Evolutionary conservation across 2,797 vertebrate species (phyloP).

Genomic region (Psittacula echo): DNA sequence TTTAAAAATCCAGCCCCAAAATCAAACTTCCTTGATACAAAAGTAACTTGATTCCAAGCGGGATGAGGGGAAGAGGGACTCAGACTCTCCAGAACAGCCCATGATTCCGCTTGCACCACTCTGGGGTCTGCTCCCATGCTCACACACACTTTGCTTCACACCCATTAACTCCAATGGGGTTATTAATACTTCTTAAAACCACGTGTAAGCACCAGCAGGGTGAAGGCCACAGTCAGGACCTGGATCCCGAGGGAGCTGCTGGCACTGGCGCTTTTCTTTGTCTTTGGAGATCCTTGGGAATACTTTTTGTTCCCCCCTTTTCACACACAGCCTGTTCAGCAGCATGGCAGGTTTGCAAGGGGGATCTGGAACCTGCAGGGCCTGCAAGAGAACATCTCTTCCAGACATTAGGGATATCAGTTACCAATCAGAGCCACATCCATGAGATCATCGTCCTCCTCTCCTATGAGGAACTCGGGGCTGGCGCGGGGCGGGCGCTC

Average conservation of each 20-base stretch:
- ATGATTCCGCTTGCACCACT: neutral
- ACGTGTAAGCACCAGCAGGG: neutral
- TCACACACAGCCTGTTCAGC: neutral
- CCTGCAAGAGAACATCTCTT: neutral
- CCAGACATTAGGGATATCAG: constrained; percentile 40
- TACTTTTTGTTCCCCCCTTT: neutral
- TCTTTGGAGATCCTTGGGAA: neutral
- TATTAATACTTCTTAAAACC: constrained; percentile 16
- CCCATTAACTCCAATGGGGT: neutral
- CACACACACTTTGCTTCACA: neutral
- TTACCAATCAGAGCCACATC: constrained; percentile 96
- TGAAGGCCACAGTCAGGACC: neutral
- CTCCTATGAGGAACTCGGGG: constrained; percentile 92
- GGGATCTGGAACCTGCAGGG: neutral
- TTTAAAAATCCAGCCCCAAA: constrained; percentile 1
- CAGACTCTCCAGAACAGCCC: neutral
- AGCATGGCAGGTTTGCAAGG: neutral
- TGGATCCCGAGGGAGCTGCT: neutral
- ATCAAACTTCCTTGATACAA: constrained; percentile 70
- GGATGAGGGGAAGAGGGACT: constrained; percentile 28
- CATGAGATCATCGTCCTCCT: constrained; percentile 98
- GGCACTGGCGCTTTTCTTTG: neutral
- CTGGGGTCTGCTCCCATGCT: neutral
- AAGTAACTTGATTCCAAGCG: constrained; percentile 19
- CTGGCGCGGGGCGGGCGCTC: constrained; percentile 90